phyloP scores from a whole-genome alignment of 2,113 vertebrate genomes.

The Vombatus ursinus region DNA sequence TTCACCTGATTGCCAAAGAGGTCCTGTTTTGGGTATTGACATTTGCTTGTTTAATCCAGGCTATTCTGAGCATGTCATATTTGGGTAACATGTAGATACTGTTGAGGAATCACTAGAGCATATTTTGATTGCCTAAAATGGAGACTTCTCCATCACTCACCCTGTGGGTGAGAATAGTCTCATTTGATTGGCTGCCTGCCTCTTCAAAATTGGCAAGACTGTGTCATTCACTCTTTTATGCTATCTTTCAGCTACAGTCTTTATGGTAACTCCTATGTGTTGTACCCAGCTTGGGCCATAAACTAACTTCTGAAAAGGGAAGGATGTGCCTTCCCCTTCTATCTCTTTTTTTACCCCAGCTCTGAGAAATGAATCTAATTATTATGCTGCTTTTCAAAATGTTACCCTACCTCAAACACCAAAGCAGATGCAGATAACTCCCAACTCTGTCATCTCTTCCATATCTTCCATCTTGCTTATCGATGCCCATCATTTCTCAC shows the following conservation, averaged over 20 bases:
- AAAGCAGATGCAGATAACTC: too few species aligned
- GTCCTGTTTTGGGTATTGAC: not conserved
- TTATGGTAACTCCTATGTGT: not conserved
- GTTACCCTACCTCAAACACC: too few species aligned
- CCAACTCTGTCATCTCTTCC: too few species aligned
- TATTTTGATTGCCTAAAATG: not conserved
- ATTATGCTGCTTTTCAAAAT: not conserved
- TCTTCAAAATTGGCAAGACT: not conserved
- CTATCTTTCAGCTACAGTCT: not conserved
- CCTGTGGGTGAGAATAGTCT: not conserved
- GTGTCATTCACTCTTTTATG: not conserved
- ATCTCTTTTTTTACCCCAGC: not conserved
- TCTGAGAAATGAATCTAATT: not conserved
- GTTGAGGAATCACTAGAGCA: not conserved
- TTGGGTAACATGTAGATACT: not conserved
- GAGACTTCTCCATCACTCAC: not conserved
- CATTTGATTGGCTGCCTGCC: not conserved
- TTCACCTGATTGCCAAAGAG: not conserved
- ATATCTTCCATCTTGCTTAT: too few species aligned
- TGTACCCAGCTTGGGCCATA: not conserved
- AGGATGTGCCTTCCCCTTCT: not conserved
- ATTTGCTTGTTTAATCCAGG: not conserved
- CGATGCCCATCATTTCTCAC: too few species aligned
- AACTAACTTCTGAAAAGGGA: not conserved
- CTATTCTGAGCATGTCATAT: not conserved